Conservation (phyloP, 2,113 vertebrate species). For the Sapayoa aenigma region DNA sequence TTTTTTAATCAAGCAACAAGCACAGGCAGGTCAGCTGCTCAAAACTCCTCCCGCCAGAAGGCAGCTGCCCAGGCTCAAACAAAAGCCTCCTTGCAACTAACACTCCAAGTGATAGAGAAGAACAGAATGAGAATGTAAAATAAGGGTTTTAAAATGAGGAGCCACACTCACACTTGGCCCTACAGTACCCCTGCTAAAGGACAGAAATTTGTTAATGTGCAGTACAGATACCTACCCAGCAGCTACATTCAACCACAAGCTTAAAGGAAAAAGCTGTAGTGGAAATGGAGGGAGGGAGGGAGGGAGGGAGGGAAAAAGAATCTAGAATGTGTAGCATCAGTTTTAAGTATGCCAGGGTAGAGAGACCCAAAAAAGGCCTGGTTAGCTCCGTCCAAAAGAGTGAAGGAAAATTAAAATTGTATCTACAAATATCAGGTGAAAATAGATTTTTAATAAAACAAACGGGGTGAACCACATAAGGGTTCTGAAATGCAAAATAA, state of each 20-base stretch:
- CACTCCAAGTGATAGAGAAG: not conserved
- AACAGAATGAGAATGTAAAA: slow-evolving; percentile 52
- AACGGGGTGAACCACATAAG: not conserved
- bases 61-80: slow-evolving; percentile 41
- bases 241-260: not conserved
- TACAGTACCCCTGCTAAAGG: not conserved
- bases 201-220: slow-evolving; percentile 30
- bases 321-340: not conserved
- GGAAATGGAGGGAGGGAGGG: not conserved
- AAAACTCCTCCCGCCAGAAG: slow-evolving; percentile 28
- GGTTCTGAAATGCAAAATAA: not conserved
- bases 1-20: slow-evolving; percentile 6
- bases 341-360: not conserved
- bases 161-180: not conserved
- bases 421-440: not conserved
- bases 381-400: not conserved
- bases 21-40: slow-evolving; percentile 24
- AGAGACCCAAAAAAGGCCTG: not conserved
- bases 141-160: slow-evolving; percentile 40
- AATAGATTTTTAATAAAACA: not conserved
- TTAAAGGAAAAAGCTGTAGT: not conserved
- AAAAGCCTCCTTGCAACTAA: slow-evolving; percentile 48
- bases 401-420: not conserved
- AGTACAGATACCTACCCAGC: not conserved
- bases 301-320: not conserved